Conservation (phyloP, 2,888 invertebrate genomes). For the Zaprionus obscuricornis region DNA sequence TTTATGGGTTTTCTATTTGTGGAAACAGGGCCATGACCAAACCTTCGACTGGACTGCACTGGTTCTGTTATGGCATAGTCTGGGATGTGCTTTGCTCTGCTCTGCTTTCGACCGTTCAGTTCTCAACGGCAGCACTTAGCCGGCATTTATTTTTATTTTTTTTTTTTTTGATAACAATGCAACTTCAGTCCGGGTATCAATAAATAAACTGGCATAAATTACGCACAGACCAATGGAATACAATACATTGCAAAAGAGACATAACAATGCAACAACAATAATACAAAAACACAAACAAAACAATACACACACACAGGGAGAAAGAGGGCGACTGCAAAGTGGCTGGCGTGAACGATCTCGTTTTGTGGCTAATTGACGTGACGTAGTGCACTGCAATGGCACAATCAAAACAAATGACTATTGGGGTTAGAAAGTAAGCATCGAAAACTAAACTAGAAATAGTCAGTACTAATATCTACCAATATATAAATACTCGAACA, state of each 20-base stretch:
- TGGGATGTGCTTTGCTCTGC: neutral
- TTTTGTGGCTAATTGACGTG: constrained; percentile 66
- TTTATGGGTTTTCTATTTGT: constrained; percentile 76
- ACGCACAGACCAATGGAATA: constrained; percentile 61
- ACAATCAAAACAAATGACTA: constrained; percentile 47
- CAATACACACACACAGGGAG: constrained; percentile 21
- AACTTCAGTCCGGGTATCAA: constrained; percentile 64
- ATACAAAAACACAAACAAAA: constrained; percentile 23
- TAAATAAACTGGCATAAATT: constrained; percentile 76
- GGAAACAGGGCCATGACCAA: constrained; percentile 47
- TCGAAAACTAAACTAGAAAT: constrained; percentile 6
- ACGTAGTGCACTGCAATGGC: constrained; percentile 45
- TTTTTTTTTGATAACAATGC: constrained; percentile 73
- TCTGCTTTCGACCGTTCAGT: constrained; percentile 15
- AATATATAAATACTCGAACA: no score
- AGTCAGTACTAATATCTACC: no score
- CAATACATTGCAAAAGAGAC: constrained; percentile 18
- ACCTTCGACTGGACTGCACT: constrained; percentile 11
- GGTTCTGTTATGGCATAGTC: constrained; percentile 1
- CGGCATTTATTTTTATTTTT: no score
- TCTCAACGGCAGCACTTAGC: constrained; percentile 69
- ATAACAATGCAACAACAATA: constrained; percentile 22
- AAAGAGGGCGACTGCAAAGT: neutral
- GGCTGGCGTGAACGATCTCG: constrained; percentile 38
- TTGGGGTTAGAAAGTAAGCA: constrained; percentile 39